A percentile compares a stretch with the other conserved stretches of the same genome.
Conservation (phyloP, 2,888 invertebrate genomes). For the Campaea margaritaria region DNA sequence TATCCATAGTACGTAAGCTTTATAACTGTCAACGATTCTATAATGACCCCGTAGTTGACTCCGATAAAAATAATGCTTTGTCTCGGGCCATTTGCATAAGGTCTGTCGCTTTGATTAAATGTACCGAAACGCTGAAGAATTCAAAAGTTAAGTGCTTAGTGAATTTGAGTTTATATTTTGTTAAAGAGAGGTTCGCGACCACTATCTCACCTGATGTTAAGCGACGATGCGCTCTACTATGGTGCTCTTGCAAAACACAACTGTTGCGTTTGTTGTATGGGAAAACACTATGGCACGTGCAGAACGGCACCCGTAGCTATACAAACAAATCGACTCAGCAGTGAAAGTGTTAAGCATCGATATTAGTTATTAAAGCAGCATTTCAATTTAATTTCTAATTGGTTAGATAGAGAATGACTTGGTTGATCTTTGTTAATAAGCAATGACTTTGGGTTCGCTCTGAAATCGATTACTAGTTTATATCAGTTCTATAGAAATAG, state of each 20-base stretch:
- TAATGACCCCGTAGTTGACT: constrained; percentile 31
- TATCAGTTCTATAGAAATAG: background rate
- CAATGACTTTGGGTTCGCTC: constrained; percentile 2
- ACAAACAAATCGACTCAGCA: too few relatives aligned
- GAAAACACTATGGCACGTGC: too few relatives aligned
- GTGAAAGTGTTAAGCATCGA: constrained; percentile 22
- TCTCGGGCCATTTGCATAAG: constrained; percentile 41
- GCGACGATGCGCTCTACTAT: too few relatives aligned
- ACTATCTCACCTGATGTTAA: too few relatives aligned
- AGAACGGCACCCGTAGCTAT: too few relatives aligned
- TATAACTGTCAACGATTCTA: constrained; percentile 22
- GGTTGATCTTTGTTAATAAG: constrained; percentile 4
- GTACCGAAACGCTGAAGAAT: constrained; percentile 32
- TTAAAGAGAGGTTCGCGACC: too few relatives aligned
- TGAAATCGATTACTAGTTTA: background rate
- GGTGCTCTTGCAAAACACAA: too few relatives aligned
- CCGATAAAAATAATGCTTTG: constrained; percentile 43
- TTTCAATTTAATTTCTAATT: constrained; percentile 19
- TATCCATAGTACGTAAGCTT: background rate
- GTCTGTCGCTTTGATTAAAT: constrained; percentile 39
- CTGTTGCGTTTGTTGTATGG: too few relatives aligned
- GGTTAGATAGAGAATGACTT: constrained; percentile 12
- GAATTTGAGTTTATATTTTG: constrained; percentile 27
- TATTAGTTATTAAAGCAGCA: constrained; percentile 21
- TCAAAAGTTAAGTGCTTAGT: constrained; percentile 23